phyloP scores from a whole-genome alignment of 1,140 invertebrate species.

The Drosophila equinoxialis region DNA sequence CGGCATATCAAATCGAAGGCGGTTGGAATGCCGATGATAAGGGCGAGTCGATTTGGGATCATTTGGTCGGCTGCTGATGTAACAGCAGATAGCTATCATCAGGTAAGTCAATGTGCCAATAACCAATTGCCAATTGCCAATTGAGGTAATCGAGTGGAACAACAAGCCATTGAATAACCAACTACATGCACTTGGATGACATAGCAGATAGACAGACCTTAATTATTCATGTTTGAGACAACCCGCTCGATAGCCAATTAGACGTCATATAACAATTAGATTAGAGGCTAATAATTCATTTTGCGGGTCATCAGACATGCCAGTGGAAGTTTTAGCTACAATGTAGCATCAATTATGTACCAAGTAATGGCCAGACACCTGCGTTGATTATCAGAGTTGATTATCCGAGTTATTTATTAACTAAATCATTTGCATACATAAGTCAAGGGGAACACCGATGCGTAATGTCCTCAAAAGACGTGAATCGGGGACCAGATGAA shows the following conservation, averaged over 20 bases:
- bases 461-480: not conserved
- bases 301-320: not conserved
- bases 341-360: not conserved
- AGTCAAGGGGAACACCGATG: constrained; percentile 5
- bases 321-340: not conserved
- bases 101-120: constrained; percentile 56
- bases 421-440: not conserved
- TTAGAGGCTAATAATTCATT: constrained; percentile 6
- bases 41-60: constrained; percentile 85
- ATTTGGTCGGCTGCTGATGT: constrained; percentile 85
- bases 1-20: constrained; percentile 88
- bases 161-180: constrained; percentile 7
- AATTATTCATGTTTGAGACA: constrained; percentile 9
- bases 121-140: not conserved
- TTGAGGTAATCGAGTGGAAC: constrained; percentile 7
- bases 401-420: constrained; percentile 1
- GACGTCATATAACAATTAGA: constrained; percentile 1
- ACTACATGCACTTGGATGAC: not conserved
- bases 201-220: not conserved
- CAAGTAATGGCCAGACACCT: not conserved
- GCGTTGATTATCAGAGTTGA: constrained; percentile 2
- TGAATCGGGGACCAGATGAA: not conserved
- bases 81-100: constrained; percentile 85
- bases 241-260: not conserved
- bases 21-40: constrained; percentile 88